Evolutionary conservation across 2,888 invertebrate genomes (phyloP), one percentile per base, ranked within the genome.

Genomic region (Scaptomyza polygonia): DNA sequence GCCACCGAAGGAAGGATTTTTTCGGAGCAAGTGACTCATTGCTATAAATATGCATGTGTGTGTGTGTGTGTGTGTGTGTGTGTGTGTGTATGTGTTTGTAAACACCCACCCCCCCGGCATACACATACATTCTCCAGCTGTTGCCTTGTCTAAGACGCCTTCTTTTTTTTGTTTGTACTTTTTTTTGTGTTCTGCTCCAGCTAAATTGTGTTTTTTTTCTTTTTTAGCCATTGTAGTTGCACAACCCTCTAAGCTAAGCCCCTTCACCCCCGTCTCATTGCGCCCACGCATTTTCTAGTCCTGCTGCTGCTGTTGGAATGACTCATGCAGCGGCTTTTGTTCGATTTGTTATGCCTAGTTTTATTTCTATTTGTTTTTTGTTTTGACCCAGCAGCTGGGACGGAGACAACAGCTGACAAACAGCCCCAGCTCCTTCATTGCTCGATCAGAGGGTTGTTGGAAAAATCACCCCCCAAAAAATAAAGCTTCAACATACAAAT

Each of bases 281-380:
- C n/a, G n/a, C 67, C 55, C 72, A 71, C 72, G 44, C 70, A 57
- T 57, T 69, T 66, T 65, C 52, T 43, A 40, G 48, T 48, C 47
- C 47, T 32, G 27, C 42, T 21, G 27, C 42, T 21, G 30, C 11
- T 52, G n/a, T 16, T 42, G 61, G 57, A 14, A 77, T 79, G 77
- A 77, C 61, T 77, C 77, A 77, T 76, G 61, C 74, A 42, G 25
- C 75, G 51, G 54, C 62, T 43, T 55, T 65, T 72, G 62, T 77
- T 73, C 72, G 62, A 76, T 79, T 77, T 72, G 72, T 39, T 79
- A 64, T 79, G 79, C 72, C 76, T 68, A 58, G 62, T 68, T 67
- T 63, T 73, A 39, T 59, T 73, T 12, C 2, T 67, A 40, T 67
- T 64, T 32, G 52, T 21, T 25, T 30, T 32, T 30, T 53, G 16